Conservation (phyloP, 1,140 invertebrate species). For the Megathymus violae region DNA sequence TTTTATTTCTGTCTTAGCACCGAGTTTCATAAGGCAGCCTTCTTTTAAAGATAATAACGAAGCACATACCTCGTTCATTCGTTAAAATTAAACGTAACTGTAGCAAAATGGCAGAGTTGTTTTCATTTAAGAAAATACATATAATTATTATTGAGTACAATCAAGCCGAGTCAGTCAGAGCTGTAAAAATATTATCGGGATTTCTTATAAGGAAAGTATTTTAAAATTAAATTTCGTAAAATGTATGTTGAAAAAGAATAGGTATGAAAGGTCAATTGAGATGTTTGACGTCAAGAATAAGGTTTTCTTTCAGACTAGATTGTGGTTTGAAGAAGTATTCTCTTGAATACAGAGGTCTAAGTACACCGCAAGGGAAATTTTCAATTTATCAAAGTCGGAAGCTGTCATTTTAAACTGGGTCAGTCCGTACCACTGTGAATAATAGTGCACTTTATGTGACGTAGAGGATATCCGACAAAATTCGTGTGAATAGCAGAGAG, state of each 20-base stretch:
- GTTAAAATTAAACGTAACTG: conserved; percentile 52
- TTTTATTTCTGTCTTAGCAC: conserved; percentile 60
- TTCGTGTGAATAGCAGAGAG: conserved; percentile 56
- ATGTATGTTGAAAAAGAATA: conserved; percentile 12
- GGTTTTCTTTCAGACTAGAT: conserved; percentile 1
- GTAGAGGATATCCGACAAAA: conserved; percentile 56
- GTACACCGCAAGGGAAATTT: conserved; percentile 41
- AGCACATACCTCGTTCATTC: conserved; percentile 54
- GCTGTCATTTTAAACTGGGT: conserved; percentile 60
- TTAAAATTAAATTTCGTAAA: conserved; percentile 3
- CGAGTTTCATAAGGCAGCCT: conserved; percentile 62
- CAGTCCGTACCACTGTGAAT: conserved; percentile 56
- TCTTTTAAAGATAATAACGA: conserved; percentile 61
- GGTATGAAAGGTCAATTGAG: conserved; percentile 18
- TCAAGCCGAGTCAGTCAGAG: no score
- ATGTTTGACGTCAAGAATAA: conserved; percentile 9
- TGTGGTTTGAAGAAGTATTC: conserved; percentile 4
- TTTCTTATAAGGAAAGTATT: not conserved
- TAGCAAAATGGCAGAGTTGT: conserved; percentile 45
- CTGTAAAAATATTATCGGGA: not conserved
- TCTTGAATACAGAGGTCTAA: conserved; percentile 25
- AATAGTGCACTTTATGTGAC: conserved; percentile 71
- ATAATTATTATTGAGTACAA: conserved; percentile 21
- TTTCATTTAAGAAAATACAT: conserved; percentile 38
- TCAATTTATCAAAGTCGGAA: conserved; percentile 64